Evolutionary conservation across 2,113 vertebrate species (phyloP).

Genomic region (Oryzias curvinotus): DNA sequence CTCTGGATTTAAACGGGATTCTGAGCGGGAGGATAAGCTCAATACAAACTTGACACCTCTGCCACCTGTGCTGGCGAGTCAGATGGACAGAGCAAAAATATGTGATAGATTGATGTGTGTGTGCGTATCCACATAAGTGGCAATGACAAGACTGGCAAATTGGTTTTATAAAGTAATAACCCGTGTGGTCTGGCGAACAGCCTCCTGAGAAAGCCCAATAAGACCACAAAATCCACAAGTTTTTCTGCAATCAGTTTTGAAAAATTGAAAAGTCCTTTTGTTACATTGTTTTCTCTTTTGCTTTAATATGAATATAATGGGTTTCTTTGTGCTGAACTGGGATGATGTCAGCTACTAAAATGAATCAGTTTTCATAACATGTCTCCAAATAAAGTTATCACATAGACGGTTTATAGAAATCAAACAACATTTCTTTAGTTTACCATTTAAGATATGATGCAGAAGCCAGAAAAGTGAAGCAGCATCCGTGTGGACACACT

Average conservation of each 20-base stretch:
- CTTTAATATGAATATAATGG: constrained; percentile 37
- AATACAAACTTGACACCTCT: constrained; percentile 62
- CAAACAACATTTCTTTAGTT: constrained; percentile 43
- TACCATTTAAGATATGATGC: constrained; percentile 8
- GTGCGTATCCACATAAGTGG: constrained; percentile 33
- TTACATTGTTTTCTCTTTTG: constrained; percentile 4
- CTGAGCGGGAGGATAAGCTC: constrained; percentile 31
- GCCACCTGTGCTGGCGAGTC: constrained; percentile 67
- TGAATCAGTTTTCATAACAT: constrained; percentile 62
- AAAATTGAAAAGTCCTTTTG: no score
- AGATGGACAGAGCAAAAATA: constrained; percentile 40
- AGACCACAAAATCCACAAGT: constrained; percentile 18
- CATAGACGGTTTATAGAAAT: constrained; percentile 64
- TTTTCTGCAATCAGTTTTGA: constrained; percentile 23
- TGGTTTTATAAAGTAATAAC: constrained; percentile 35
- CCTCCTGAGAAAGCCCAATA: constrained; percentile 23
- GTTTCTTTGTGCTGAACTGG: constrained; percentile 49
- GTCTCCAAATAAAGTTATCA: constrained; percentile 63
- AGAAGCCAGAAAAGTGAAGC: constrained; percentile 20
- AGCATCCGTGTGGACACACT: not conserved
- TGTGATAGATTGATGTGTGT: constrained; percentile 62
- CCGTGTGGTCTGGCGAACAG: constrained; percentile 39
- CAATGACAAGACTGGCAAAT: constrained; percentile 22
- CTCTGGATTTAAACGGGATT: constrained; percentile 10
- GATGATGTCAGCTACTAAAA: constrained; percentile 66